Evolutionary conservation across 1,140 invertebrate species (phyloP).

Genomic region (Lanistes nyassanus): DNA sequence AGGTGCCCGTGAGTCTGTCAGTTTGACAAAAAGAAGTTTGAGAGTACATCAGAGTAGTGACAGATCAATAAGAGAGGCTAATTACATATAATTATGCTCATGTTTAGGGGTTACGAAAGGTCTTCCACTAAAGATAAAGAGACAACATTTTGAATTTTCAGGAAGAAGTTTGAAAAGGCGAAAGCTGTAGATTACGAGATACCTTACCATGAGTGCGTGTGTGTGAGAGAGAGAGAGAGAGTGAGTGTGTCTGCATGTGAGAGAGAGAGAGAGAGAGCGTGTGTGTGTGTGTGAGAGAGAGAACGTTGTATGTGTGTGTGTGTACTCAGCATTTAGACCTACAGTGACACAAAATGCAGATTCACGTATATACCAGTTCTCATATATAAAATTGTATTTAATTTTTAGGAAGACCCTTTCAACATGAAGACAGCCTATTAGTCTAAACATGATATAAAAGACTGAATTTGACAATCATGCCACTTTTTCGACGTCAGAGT

Average conservation of each 20-base stretch:
- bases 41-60: not conserved
- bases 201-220: not conserved
- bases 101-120: not conserved
- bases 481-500: slow-evolving; percentile 46
- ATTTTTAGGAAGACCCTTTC: not conserved
- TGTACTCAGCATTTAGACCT: not conserved
- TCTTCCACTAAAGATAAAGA: not conserved
- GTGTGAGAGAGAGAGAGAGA: slow-evolving; percentile 1
- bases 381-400: not conserved
- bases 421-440: not conserved
- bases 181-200: not conserved
- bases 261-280: slow-evolving; percentile 8
- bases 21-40: too few relatives aligned
- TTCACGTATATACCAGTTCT: not conserved
- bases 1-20: too few relatives aligned
- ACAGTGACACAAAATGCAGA: not conserved
- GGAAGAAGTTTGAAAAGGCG: not conserved
- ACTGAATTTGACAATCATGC: slow-evolving; percentile 24
- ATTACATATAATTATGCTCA: too few relatives aligned
- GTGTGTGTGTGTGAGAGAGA: not conserved
- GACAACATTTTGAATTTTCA: not conserved
- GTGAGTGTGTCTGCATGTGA: too few relatives aligned
- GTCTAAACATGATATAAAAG: not conserved
- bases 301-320: not conserved
- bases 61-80: not conserved